Base-by-base conservation (phyloP, 2,888 invertebrate genomes). In the Volucella bombylans region DNA sequence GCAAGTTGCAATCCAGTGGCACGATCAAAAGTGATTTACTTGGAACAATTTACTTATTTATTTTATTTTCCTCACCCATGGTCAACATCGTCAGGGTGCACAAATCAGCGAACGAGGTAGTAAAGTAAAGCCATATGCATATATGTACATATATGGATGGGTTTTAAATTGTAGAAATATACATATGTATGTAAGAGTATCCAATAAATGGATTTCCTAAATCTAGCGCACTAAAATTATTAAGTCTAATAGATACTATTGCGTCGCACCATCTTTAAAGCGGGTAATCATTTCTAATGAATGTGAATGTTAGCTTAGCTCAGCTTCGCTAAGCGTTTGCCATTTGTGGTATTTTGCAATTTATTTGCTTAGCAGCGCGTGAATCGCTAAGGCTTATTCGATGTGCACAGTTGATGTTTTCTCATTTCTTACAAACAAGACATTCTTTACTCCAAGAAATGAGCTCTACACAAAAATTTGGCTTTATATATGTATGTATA, bases 301-400 rank as follows among this genome's bases (percentile, higher is more conserved):
- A 72, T 57, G 52, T n/a, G 23, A 50, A 15, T 11, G 47, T 55
- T 18, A 55, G 31, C 47, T 38, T 49, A 38, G 59, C 59, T 61
- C 12, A 15, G 11, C 11, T 8, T 12, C 45, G 11, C 45, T 31
- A 6, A 31, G 6, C 6, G 11, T 39, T 39, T 45, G 43, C 14
- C 49, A 11, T 59, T 59, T 67, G 50, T 38, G 68, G 52, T 61
- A 74, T 81, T 85, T 65, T 77, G 68, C 76, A 54, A 85, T 73
- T 72, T 85, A 62, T 71, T 80, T 73, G 72, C 55, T 69, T 79
- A 82, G 67, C 61, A 67, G 61, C 61, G 47, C 77, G 61, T 82
- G 49, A 82, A 72, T 77, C 55, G 57, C 50, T 64, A 8, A 69
- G 59, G 57, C 57, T 81, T 64, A 68, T 64, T 79, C 50, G 67